Base-by-base conservation (phyloP, 2,888 invertebrate genomes). In the Rhaphigaster nebulosa region DNA sequence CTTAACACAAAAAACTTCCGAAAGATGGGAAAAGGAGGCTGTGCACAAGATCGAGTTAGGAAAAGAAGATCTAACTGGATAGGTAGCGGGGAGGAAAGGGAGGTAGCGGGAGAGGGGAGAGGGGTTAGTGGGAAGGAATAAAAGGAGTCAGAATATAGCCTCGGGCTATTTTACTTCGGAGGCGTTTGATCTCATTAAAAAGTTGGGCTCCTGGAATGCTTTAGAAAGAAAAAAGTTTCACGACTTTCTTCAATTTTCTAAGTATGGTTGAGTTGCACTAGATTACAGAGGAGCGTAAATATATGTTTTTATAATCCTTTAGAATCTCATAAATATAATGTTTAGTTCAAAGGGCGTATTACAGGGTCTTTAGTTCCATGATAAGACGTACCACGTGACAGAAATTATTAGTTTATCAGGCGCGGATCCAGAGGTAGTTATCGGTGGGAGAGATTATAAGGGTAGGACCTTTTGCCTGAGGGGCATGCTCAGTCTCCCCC, bases 101-200 rank as follows among this genome's bases (percentile, higher is more conserved):
- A n/a, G n/a, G n/a, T n/a, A n/a, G n/a, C n/a, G n/a, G n/a, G n/a
- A n/a, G n/a, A n/a, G n/a, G n/a, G n/a, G n/a, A n/a, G n/a, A n/a
- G n/a, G n/a, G n/a, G n/a, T n/a, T 65, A 29, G 65, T 15, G 29
- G 29, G 0, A 0, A 65, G 65, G 65, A 29, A 65, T 65, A 65
- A 65, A 65, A 65, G 65, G 38, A 76, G 70, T 38, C 70, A 76
- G 70, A 38, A 20, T 38, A 38, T 65, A 76, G 15, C 70, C 70
- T 18, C 20, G 26, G 38, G 70, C 70, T 76, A 76, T 76, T 76
- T 76, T 76, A 76, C 70, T 76, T 76, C 70, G 5, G 20, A 20
- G 23, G 70, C 34, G 23, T 76, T 76, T 76, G 70, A 76, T 76
- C 70, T 76, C 70, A 76, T 76, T 76, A 76, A 76, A 70, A 76